Conservation (phyloP, 2,888 invertebrate genomes). For the Tinea pellionella region DNA sequence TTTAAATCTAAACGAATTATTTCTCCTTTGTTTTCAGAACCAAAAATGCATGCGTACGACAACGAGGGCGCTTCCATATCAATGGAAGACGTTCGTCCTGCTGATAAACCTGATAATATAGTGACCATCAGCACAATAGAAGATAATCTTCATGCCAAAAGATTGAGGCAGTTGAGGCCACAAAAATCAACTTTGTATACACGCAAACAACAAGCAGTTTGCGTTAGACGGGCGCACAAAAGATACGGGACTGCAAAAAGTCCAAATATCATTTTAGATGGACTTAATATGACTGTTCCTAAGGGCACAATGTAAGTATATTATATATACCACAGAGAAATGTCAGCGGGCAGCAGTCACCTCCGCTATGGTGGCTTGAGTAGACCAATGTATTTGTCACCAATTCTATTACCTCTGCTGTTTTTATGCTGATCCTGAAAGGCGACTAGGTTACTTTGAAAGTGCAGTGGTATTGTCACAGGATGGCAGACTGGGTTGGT, state of each 20-base stretch:
- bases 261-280: conserved; percentile 85
- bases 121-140: conserved; percentile 37
- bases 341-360: too few relatives aligned
- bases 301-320: conserved; percentile 86
- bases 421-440: too few relatives aligned
- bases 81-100: conserved; percentile 49
- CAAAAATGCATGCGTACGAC: conserved; percentile 58
- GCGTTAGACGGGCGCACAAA: conserved; percentile 85
- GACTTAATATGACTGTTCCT: conserved; percentile 91
- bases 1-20: not conserved
- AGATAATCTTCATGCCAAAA: conserved; percentile 38
- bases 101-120: conserved; percentile 26
- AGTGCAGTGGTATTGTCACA: too few relatives aligned
- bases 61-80: conserved; percentile 61
- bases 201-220: conserved; percentile 83
- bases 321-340: too few relatives aligned
- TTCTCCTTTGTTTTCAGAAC: conserved; percentile 24
- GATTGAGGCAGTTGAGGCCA: conserved; percentile 51
- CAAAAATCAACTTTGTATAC: conserved; percentile 79
- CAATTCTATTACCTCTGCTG: too few relatives aligned
- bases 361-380: too few relatives aligned
- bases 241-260: conserved; percentile 83
- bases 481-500: too few relatives aligned
- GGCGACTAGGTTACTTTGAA: too few relatives aligned
- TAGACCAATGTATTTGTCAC: too few relatives aligned